Evolutionary conservation across 2,888 invertebrate species (phyloP).

Genomic region (Leuctra nigra): DNA sequence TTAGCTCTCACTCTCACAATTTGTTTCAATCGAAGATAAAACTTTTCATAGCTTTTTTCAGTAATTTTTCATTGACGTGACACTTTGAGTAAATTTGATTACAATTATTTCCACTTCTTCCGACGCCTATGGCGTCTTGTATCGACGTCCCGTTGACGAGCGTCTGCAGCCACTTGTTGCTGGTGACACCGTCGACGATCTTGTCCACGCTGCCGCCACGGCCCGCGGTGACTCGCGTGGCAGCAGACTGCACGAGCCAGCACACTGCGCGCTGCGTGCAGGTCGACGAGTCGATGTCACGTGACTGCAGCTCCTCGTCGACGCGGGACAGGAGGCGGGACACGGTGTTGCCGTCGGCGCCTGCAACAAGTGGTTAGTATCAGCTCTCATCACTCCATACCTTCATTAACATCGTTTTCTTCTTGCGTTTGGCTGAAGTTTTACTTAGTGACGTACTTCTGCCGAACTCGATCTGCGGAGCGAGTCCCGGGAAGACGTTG

Average conservation of each 20-base stretch:
- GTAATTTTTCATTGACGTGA: neutral
- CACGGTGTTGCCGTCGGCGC: neutral
- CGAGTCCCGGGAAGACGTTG: constrained; percentile 39
- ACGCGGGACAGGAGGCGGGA: constrained; percentile 29
- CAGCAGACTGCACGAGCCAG: constrained; percentile 35
- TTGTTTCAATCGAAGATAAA: neutral
- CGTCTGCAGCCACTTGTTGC: constrained; percentile 26
- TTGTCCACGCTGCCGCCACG: constrained; percentile 42
- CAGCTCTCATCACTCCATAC: too few relatives aligned
- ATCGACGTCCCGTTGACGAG: neutral
- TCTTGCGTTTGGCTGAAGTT: too few relatives aligned
- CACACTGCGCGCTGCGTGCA: constrained; percentile 40
- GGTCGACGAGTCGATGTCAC: constrained; percentile 37
- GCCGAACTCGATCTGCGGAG: constrained; percentile 22
- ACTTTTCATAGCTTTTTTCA: neutral
- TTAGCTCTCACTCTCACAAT: neutral
- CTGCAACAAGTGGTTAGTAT: too few relatives aligned
- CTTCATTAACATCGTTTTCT: too few relatives aligned
- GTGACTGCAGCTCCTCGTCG: constrained; percentile 36
- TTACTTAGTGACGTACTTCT: constrained; percentile 27
- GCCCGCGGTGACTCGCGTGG: constrained; percentile 38
- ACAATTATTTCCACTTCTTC: neutral
- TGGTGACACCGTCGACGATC: constrained; percentile 45
- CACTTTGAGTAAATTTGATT: neutral
- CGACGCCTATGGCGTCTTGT: neutral